Evolutionary conservation across 37 sponge, comb jelly and placozoan species (phyloP).

Genomic region (Ianthella basta): DNA sequence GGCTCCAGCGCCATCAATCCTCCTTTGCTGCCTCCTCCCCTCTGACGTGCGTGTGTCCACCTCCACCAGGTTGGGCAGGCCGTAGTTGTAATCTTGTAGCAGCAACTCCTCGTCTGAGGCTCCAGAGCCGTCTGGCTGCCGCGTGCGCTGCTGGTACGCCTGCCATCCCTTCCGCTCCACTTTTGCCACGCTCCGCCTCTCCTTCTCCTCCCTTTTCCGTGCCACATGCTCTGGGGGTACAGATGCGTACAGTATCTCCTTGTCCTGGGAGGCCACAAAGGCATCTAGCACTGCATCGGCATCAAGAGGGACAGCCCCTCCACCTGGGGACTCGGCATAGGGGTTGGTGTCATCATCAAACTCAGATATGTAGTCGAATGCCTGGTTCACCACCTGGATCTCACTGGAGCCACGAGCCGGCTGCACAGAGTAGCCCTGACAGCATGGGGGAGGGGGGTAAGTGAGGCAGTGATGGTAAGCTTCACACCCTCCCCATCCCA

Average conservation of each 20-base stretch:
- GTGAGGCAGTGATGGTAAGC: too few species aligned
- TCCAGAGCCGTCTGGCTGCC: too few species aligned
- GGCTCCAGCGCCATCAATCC: background rate
- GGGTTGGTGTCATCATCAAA: background rate
- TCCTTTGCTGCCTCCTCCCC: background rate
- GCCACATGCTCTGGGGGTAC: conserved; percentile 34
- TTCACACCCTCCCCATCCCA: too few species aligned
- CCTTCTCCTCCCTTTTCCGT: conserved; percentile 22
- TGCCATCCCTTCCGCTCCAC: conserved; percentile 30
- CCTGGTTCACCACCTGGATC: background rate
- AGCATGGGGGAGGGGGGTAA: too few species aligned
- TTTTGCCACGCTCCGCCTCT: conserved; percentile 20
- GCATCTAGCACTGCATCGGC: background rate
- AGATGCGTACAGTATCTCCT: conserved; percentile 36
- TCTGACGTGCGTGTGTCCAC: background rate
- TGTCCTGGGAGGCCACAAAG: background rate
- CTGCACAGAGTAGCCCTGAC: too few species aligned
- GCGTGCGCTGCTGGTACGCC: conserved; percentile 8
- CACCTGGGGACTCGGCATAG: background rate
- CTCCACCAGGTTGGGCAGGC: background rate
- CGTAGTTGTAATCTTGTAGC: background rate
- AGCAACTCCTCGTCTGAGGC: too few species aligned
- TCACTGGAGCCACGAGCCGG: too few species aligned
- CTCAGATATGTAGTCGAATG: background rate
- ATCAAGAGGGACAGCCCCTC: background rate